Conservation (phyloP, 2,797 vertebrate genomes). For the Nyctalus aviator region DNA sequence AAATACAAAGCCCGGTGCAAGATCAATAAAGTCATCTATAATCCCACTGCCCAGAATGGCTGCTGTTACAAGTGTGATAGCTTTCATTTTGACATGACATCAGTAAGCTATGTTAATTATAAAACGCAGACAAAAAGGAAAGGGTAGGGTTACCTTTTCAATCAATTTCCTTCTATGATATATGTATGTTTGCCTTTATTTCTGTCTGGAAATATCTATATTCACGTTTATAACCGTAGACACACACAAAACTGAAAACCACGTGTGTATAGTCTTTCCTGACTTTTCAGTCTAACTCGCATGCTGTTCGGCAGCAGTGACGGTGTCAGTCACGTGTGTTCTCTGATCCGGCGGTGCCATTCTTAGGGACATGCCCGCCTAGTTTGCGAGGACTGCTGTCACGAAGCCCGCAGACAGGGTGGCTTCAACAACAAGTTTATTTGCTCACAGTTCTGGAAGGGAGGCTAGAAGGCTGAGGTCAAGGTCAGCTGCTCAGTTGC, state of each 20-base stretch:
- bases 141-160: background rate
- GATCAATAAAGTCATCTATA: background rate
- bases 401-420: background rate
- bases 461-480: background rate
- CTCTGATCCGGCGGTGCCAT: background rate
- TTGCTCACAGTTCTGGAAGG: background rate
- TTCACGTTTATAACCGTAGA: background rate
- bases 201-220: background rate
- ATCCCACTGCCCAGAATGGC: background rate
- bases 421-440: background rate
- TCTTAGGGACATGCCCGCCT: background rate
- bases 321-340: background rate
- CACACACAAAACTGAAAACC: background rate
- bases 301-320: background rate
- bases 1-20: background rate
- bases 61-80: background rate
- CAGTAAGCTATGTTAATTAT: background rate
- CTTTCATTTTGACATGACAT: background rate
- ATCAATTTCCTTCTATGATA: background rate
- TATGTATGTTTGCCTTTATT: background rate
- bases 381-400: background rate
- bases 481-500: background rate
- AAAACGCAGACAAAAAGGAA: background rate
- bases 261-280: background rate
- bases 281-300: background rate